phyloP scores from a whole-genome alignment of 2,797 vertebrate genomes.

The Amphiprion clarkii region DNA sequence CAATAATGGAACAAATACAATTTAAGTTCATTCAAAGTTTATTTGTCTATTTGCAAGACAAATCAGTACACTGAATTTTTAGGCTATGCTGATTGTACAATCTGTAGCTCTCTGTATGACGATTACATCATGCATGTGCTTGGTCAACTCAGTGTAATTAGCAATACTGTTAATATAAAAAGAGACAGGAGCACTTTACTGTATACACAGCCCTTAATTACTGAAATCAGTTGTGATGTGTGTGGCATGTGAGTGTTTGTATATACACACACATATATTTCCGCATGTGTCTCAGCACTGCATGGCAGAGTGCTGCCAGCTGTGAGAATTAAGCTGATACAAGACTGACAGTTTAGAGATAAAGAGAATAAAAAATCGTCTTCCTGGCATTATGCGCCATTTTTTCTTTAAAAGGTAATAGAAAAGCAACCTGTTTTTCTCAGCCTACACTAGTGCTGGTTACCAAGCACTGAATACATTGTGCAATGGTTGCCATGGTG shows the following conservation, averaged over 20 bases:
- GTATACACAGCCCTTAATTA: constrained; percentile 38
- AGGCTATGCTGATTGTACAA: not conserved
- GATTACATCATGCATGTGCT: not conserved
- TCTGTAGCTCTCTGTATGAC: not conserved
- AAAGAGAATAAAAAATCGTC: constrained; percentile 48
- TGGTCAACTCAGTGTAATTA: not conserved
- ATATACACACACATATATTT: constrained; percentile 3
- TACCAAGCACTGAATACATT: constrained; percentile 78
- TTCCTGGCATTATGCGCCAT: constrained; percentile 48
- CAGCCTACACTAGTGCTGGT: constrained; percentile 78
- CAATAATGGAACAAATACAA: not conserved
- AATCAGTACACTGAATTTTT: not conserved
- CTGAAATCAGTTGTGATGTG: constrained; percentile 42
- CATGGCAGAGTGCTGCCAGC: constrained; percentile 40
- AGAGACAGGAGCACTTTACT: constrained; percentile 24
- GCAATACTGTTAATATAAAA: constrained; percentile 1
- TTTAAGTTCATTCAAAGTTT: not conserved
- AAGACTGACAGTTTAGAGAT: constrained; percentile 36
- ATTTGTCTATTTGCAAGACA: constrained; percentile 7
- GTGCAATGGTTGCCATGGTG: constrained; percentile 84
- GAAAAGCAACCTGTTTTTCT: constrained; percentile 73
- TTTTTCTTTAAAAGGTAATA: constrained; percentile 56
- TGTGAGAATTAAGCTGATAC: constrained; percentile 42
- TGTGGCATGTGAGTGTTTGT: constrained; percentile 16
- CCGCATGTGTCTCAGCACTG: constrained; percentile 24